Base-by-base conservation (phyloP, 2,888 invertebrate species). In the Dasypogon diadema region DNA sequence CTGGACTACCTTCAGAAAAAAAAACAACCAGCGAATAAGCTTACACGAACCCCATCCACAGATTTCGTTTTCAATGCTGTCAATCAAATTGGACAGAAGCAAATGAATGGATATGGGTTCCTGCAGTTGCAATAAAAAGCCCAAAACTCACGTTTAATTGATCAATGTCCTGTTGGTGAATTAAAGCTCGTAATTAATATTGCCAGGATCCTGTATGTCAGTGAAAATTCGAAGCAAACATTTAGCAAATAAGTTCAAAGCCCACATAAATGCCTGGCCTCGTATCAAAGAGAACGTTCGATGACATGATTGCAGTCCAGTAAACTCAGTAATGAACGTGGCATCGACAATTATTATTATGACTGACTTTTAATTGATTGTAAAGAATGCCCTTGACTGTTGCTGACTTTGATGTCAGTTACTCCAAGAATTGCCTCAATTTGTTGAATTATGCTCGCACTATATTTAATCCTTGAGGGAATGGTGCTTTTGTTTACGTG, bases 61-160 rank as follows among this genome's bases (percentile, higher is more conserved):
- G 37, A 34, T 60, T 60, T 60, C 60, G 37, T 60, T 60, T 60
- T 18, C 60, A 60, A 26, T 37, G 60, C 60, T 60, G 60, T 60
- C 60, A 60, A 60, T 60, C 60, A 60, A 60, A 60, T 60, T 60
- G 60, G 60, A 60, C 60, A 60, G 60, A 34, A 60, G 60, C 18
- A 34, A 60, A 60, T 60, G 34, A 26, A 34, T 60, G 60, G 37
- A 60, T 60, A 60, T 60, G 60, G 60, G 34, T 37, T 30, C 37
- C 37, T 12, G 42, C 60, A 60, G 18, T 60, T 26, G 21, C 60
- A 34, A 60, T 60, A 37, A 60, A 60, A 60, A 37, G 34, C 37
- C 34, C 21, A 18, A 37, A 60, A 18, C 60, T 16, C 37, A n/a
- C 37, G 16, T 60, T 60, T 60, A 60, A 60, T 60, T 60, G 60